A percentile compares a stretch with the other conserved stretches of the same genome.
Evolutionary conservation across 2,797 vertebrate genomes (phyloP).

Genomic region (Phoeniculus purpureus): DNA sequence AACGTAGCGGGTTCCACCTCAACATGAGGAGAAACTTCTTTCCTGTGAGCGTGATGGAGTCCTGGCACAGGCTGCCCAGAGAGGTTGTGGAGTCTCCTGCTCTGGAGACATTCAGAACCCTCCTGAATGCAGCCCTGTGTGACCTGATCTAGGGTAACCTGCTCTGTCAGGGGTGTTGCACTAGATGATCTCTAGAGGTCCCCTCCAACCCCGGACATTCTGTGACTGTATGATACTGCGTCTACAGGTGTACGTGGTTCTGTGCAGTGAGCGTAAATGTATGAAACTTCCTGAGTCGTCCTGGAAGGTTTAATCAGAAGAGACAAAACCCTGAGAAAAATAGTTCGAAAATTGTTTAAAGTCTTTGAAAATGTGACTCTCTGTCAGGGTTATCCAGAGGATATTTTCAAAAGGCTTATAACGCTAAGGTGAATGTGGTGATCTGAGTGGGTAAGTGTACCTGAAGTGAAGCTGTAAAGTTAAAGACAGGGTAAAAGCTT

Average conservation of each 20-base stretch:
- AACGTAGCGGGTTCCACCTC: too few relatives aligned
- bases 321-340: neutral
- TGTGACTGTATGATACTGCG: too few relatives aligned
- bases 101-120: too few relatives aligned
- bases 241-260: neutral
- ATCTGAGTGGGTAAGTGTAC: neutral
- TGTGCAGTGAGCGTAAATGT: neutral
- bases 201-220: too few relatives aligned
- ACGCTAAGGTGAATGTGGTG: neutral
- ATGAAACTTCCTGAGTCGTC: neutral
- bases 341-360: neutral
- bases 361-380: neutral
- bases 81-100: too few relatives aligned
- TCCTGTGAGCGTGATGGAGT: too few relatives aligned
- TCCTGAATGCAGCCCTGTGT: too few relatives aligned
- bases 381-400: neutral
- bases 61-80: too few relatives aligned
- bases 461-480: neutral
- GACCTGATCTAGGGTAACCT: too few relatives aligned
- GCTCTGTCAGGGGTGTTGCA: too few relatives aligned
- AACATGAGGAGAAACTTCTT: too few relatives aligned
- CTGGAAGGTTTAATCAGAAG: neutral
- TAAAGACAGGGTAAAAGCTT: neutral
- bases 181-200: too few relatives aligned
- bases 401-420: neutral